Percentiles rank a stretch among this genome's conserved stretches.
phyloP scores from a whole-genome alignment of 2,113 vertebrate genomes.

The Semnornis frantzii region DNA sequence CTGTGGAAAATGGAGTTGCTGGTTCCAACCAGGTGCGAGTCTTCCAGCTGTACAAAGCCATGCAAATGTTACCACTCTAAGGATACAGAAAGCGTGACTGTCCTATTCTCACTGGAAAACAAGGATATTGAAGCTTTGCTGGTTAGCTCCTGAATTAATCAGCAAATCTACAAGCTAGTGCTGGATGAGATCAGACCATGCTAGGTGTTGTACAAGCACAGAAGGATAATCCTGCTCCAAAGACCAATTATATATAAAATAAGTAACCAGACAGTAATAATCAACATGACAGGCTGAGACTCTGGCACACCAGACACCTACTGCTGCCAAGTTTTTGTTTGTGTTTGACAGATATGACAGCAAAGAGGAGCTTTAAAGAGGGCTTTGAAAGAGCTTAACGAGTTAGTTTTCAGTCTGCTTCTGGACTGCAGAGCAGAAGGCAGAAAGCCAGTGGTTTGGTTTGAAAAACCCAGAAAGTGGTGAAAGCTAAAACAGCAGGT shows the following conservation, averaged over 20 bases:
- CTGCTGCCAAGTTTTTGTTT: slow-evolving; percentile 45
- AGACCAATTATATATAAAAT: slow-evolving; percentile 8
- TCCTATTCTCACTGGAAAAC: background rate
- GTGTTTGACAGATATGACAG: slow-evolving; percentile 32
- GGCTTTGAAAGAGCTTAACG: slow-evolving; percentile 2
- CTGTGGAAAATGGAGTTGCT: background rate
- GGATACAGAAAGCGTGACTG: background rate
- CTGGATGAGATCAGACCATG: background rate
- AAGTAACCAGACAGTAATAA: slow-evolving; percentile 24
- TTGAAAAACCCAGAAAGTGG: background rate
- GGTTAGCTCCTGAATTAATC: background rate
- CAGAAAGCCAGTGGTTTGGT: background rate
- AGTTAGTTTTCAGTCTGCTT: background rate
- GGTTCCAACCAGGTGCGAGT: background rate
- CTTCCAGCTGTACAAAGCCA: background rate
- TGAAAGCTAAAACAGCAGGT: rapidly evolving
- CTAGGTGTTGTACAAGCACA: slow-evolving; percentile 9
- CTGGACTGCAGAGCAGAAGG: background rate
- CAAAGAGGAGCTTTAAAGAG: slow-evolving; percentile 5
- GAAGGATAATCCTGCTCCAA: slow-evolving; percentile 28
- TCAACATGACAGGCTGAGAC: slow-evolving; percentile 12
- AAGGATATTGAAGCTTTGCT: background rate
- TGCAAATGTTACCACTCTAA: background rate
- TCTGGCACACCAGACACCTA: slow-evolving; percentile 13
- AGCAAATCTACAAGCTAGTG: background rate